phyloP scores from a whole-genome alignment of 2,797 vertebrate species.

The Coreius guichenoti region DNA sequence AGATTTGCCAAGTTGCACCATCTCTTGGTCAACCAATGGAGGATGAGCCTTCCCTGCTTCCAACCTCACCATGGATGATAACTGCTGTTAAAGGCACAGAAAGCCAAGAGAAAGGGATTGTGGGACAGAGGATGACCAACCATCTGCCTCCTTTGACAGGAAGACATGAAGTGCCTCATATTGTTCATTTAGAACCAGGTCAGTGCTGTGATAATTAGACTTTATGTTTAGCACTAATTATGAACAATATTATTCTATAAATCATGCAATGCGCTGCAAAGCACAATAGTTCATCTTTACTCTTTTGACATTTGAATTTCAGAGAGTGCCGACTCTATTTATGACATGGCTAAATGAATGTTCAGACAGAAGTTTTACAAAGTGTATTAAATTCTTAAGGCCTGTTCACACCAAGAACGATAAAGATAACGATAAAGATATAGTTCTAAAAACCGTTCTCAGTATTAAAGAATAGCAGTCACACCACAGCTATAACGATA shows the following conservation, averaged over 20 bases:
- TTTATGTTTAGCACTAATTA: background rate
- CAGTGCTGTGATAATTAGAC: constrained; percentile 35
- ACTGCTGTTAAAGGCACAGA: constrained; percentile 53
- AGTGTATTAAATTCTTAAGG: background rate
- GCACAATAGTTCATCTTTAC: background rate
- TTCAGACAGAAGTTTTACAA: background rate
- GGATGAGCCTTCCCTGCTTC: constrained; percentile 25
- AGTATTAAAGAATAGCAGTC: no score
- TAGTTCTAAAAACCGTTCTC: no score
- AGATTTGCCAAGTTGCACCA: constrained; percentile 81
- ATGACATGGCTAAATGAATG: background rate
- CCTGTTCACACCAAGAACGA: no score
- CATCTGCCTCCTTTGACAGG: constrained; percentile 63
- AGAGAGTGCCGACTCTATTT: background rate
- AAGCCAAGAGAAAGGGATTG: constrained; percentile 57
- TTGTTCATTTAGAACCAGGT: constrained; percentile 67
- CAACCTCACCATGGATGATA: constrained; percentile 64
- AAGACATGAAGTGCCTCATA: constrained; percentile 63
- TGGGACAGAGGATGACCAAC: constrained; percentile 54
- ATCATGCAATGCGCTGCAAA: background rate
- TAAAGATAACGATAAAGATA: no score
- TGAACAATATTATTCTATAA: background rate
- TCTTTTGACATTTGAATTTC: background rate
- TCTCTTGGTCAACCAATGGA: constrained; percentile 59
- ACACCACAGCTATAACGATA: no score